Base-by-base conservation (phyloP, 2,888 invertebrate species). In the Periphyllus acericola region DNA sequence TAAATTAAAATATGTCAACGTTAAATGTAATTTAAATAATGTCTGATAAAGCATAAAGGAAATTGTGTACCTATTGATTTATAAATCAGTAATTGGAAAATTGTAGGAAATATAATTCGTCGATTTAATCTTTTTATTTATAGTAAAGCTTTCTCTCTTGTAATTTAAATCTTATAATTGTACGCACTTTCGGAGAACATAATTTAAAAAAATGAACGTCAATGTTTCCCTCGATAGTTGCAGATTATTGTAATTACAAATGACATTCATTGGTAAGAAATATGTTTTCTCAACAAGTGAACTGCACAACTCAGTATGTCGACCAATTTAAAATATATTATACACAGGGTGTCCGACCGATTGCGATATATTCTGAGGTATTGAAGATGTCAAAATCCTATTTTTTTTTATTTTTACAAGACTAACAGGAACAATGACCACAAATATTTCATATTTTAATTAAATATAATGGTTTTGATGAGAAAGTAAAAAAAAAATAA, bases 1-100 rank as follows among this genome's bases (percentile, higher is more conserved):
- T 60, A 25, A 60, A 60, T 21, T 25, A 21, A 19, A 25, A 25
- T 6, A 25, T 21, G 60, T 60, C 25, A 60, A 60, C 21, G 60
- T 60, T 29, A 68, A 68, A n/a, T 68, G 68, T 68, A 68, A 68
- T n/a, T 60, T 46, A n/a, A n/a, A n/a, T 68, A 68, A 68, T 68
- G 6, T 68, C n/a, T 11, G 68, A 29, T n/a, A 68, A 11, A 25
- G n/a, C 21, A n/a, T n/a, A 11, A 68, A 68, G 14, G 68, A 29
- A 68, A 3, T 68, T 68, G 68, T 29, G 5, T n/a, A n/a, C n/a
- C n/a, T 68, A 68, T 29, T 68, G 25, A n/a, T n/a, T 68, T 68
- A 68, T 25, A 25, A 11, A 29, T 1, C 19, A 1, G 29, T 68
- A 68, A 68, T 68, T 25, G 14, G 68, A n/a, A 68, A 68, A 29